Base-by-base conservation (phyloP, 2,797 vertebrate species). In the Eupleurogrammus muticus region DNA sequence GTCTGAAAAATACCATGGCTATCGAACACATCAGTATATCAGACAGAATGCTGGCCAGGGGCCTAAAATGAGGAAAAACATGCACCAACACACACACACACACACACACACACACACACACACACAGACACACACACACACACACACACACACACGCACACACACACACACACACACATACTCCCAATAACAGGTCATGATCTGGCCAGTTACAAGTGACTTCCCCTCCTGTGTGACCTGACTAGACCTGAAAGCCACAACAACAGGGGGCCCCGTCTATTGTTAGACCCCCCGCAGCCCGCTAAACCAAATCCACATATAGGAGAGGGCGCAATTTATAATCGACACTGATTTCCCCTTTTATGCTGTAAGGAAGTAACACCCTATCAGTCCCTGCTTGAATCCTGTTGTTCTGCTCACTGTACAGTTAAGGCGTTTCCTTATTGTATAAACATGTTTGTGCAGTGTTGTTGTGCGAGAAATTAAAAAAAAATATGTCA, bases 1-100 rank as follows among this genome's bases (percentile, higher is more conserved):
- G 20, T 58, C 42, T 55, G 4, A 21, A 24, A 51, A 42, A 2
- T 47, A 23, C 54, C 0, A 0, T 24, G 3, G 46, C 17, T 52
- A 48, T 53, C 23, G 66, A 67, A 59, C 36, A 36, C 50, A 38
- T 42, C 35, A 34, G 20, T 40, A 24, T 16, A 5, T 49, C 13
- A 2, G 16, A 66, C 38, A 47, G 48, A 52, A 64, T 40, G 19
- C 10, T 67, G 58, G 44, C 58, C 17, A 9, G 5, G 2, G 40
- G 54, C 46, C 62, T 59, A 16, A 44, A 66, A n/a, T 64, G 35
- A 48, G 34, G 12, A 57, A 63, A 64, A 75, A 63, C 20, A 67
- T 67, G 35, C 78, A 72, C 69, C 65, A 70, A 4, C n/a, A n/a
- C n/a, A n/a, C n/a, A n/a, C n/a, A n/a, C n/a, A n/a, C n/a, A n/a